These are phyloP conservation scores for Calcarius ornatus DNA, from an alignment of 2,113 vertebrate genomes.

Conservation along the genomic window DNA sequence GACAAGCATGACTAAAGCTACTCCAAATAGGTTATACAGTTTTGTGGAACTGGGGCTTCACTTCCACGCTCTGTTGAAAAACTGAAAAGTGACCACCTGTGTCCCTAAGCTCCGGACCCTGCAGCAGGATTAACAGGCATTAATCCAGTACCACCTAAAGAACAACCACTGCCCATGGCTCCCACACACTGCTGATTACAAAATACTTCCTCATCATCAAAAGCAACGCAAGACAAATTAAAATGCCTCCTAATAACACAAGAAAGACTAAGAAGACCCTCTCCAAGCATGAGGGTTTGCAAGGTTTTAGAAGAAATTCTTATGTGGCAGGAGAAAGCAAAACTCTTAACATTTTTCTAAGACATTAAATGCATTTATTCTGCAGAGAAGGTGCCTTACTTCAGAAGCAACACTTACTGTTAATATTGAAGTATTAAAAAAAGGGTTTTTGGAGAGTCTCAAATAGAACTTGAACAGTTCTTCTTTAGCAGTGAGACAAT, in stretches of 20 bases:
- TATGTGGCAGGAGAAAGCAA: fast-evolving
- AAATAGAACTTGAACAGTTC: neutral
- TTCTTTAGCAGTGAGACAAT: neutral
- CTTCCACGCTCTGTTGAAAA: fast-evolving
- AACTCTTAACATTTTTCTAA: neutral
- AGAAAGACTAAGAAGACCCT: neutral
- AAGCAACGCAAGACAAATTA: neutral
- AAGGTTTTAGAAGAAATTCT: neutral
- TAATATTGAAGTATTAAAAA: neutral
- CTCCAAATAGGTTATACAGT: neutral
- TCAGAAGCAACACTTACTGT: neutral
- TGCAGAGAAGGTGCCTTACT: neutral
- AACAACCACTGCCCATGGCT: neutral
- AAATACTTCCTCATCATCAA: neutral
- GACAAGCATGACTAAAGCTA: neutral
- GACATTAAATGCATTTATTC: neutral
- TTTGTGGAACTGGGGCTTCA: neutral
- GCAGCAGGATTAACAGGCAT: neutral
- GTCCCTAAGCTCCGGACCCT: neutral
- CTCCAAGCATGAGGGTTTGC: neutral
- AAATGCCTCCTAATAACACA: neutral
- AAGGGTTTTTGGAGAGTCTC: neutral
- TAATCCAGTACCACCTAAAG: neutral
- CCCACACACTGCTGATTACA: neutral
- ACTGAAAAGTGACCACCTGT: fast-evolving